Evolutionary conservation across 2,888 invertebrate species (phyloP).

Genomic region (Oscheius sp.): DNA sequence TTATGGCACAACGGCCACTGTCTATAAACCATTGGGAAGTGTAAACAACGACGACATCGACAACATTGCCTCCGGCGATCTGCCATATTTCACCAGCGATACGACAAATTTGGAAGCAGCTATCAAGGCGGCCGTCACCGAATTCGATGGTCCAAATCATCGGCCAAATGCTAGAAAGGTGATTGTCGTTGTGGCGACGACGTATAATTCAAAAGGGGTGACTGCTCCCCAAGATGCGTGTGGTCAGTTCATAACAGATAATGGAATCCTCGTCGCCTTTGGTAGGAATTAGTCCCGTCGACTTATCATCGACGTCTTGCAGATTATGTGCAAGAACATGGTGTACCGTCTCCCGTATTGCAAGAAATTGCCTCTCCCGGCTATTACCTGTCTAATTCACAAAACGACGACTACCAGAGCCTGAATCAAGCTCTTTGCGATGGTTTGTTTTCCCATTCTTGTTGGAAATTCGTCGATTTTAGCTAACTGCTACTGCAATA

Average conservation of each 20-base stretch:
- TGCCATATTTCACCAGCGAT: neutral
- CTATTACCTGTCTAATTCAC: neutral
- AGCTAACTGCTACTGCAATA: neutral
- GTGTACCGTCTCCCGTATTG: neutral
- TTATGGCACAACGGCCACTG: neutral
- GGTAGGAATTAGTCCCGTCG: neutral
- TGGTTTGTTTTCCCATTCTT: neutral
- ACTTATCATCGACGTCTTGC: neutral
- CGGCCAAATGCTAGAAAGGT: constrained; percentile 20
- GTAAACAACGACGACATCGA: neutral
- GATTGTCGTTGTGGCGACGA: constrained; percentile 12
- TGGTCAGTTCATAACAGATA: constrained; percentile 7
- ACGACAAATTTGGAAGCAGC: constrained; percentile 15
- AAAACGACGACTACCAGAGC: neutral
- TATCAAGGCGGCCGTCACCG: neutral
- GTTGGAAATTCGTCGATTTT: neutral
- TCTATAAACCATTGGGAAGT: neutral
- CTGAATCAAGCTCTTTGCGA: neutral
- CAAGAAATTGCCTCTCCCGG: constrained; percentile 2
- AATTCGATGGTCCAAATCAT: neutral
- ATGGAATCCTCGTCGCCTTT: constrained; percentile 25
- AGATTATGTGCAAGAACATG: constrained; percentile 27
- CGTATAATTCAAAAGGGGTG: constrained; percentile 5
- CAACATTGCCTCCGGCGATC: neutral
- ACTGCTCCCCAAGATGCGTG: neutral